Evolutionary conservation across 2,888 invertebrate species (phyloP).

Genomic region (Cyrtodaria siliqua): DNA sequence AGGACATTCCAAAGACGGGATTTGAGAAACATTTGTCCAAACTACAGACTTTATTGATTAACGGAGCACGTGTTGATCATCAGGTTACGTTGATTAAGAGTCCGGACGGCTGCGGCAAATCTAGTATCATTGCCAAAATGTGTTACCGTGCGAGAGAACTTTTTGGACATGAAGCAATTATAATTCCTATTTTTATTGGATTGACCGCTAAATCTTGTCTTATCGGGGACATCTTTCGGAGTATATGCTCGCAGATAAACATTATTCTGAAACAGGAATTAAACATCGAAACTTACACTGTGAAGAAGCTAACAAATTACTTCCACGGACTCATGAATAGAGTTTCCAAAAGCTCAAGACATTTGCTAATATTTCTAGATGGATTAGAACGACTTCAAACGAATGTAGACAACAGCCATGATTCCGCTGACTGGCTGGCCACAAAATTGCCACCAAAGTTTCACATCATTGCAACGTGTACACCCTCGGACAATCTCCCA

Average conservation of each 20-base stretch:
- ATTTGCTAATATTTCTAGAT: constrained; percentile 62
- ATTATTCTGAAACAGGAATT: constrained; percentile 59
- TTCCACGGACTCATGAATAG: constrained; percentile 74
- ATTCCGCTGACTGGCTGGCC: constrained; percentile 73
- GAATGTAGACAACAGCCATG: constrained; percentile 49
- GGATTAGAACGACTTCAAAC: constrained; percentile 75
- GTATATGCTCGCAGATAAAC: constrained; percentile 64
- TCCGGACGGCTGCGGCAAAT: constrained; percentile 55
- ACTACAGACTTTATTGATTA: constrained; percentile 59
- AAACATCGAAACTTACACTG: constrained; percentile 63
- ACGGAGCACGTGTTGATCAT: constrained; percentile 62
- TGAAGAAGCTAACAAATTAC: constrained; percentile 64
- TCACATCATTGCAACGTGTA: constrained; percentile 69
- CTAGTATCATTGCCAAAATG: constrained; percentile 54
- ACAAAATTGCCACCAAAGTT: constrained; percentile 73
- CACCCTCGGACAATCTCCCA: constrained; percentile 40
- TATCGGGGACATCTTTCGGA: constrained; percentile 55
- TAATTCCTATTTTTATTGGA: constrained; percentile 62
- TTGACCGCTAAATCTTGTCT: constrained; percentile 54
- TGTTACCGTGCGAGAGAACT: constrained; percentile 57
- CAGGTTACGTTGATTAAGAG: constrained; percentile 63
- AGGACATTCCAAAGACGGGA: constrained; percentile 18
- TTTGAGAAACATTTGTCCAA: constrained; percentile 50
- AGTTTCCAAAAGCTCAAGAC: constrained; percentile 64
- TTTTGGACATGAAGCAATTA: constrained; percentile 65